Base-by-base conservation (phyloP, 2,888 invertebrate genomes). In the Nymphalis polychloros region DNA sequence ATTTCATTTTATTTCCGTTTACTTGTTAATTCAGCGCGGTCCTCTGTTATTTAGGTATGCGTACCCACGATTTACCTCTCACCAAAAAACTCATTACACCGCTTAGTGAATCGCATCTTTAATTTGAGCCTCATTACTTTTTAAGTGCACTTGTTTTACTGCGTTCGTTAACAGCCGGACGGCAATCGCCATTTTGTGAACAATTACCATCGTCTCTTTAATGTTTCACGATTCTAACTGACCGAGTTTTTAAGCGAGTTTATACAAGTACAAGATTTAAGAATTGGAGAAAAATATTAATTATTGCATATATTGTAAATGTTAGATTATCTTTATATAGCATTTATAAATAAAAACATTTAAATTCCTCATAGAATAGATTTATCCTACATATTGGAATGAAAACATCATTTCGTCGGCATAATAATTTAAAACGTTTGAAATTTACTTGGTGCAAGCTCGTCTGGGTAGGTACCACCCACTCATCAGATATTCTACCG, bases 111-210 rank as follows among this genome's bases (percentile, higher is more conserved):
- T 74, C 72, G 68, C 76, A 78, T 82, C 75, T 76, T 79, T 78
- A 79, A 79, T 78, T 76, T 63, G 70, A 77, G 77, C 79, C 79
- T 80, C 77, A 77, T 79, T 78, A 75, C 73, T 72, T 76, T 81
- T 82, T 78, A 81, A 80, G 81, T 81, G 78, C 79, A 78, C 79
- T 79, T 77, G 74, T 79, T 80, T 77, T 75, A 78, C 75, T 73
- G 70, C 73, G 71, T 76, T 81, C 78, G 72, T 80, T 81, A 82
- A 79, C 71, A 63, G 66, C 74, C 70, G 68, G 72, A 74, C 74
- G 52, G 70, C 69, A 64, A 70, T 73, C 70, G 66, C 72, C 71
- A 67, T 64, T 69, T 67, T 57, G 59, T 64, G 62, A 50, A 67
- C 67, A 63, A 67, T 70, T 70, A 67, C 61, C 55, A 63, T 60